Base-by-base conservation (phyloP, 2,113 vertebrate species). In the Oenanthe oenanthe region DNA sequence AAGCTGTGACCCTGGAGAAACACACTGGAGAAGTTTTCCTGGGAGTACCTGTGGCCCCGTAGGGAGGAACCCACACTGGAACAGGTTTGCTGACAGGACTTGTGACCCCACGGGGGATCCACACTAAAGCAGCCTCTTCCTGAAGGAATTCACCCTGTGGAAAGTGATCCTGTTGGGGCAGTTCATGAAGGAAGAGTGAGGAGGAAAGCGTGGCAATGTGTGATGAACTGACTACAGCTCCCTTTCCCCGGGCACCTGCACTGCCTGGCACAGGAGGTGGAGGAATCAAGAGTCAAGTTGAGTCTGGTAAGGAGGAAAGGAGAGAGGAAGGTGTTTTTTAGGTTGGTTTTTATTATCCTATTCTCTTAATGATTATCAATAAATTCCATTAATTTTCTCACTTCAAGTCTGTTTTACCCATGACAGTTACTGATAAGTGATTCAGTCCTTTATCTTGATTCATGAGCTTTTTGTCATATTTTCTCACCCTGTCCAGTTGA, bases 131-230 rank as follows among this genome's bases (percentile, higher is more conserved):
- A 88, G 26, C 18, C 32, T 20, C 18, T 20, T 72, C 7, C 10
- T 20, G 28, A 43, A 43, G 65, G 56, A 66, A 42, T 32, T 20
- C 15, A 29, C 10, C 9, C 28, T 17, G 7, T 28, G 45, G 19
- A 12, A 77, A 47, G 13, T 18, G 24, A 10, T 25, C 32, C 61
- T 12, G 4, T 4, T 66, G 47, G n/a, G 17, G 2, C 12, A 63
- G 26, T 28, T 74, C 2, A 2, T 16, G 62, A 36, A 68, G 36
- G 19, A 47, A 32, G 13, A 19, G 6, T 16, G 77, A 76, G 26
- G 13, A 71, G 29, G 10, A 54, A 62, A 16, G 31, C 42, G 29
- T 0, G 0, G 28, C 3, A 79, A 25, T 0, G 0, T 3, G 0
- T 17, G 20, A 81, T 74, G 34, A 38, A 61, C 29, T 66, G 60